These are phyloP conservation scores for fruit fly (Drosophila melanogaster) DNA, from an alignment of 1,140 invertebrate genomes.

Conservation along the genomic window Release_6_plus_ISO1_MT NC_004354.4:2572501-2573000, in stretches of 20 bases:
- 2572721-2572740: constrained; percentile 3
- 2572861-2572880: too few relatives aligned
- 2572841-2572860: background rate
- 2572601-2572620: background rate
- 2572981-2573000: constrained; percentile 17
- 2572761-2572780: background rate
- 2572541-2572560: constrained; percentile 31
- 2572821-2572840: background rate
- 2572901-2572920: too few relatives aligned
- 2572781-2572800: constrained; percentile 2
- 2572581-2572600: constrained; percentile 18
- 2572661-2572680: background rate
- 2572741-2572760: constrained; percentile 17
- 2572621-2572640: constrained; percentile 58
- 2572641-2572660: constrained; percentile 31
- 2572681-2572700: background rate
- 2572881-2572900: too few relatives aligned
- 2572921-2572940: background rate
- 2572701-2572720: background rate
- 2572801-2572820: background rate
- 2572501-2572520: constrained; percentile 30
- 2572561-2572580: background rate
- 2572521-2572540: constrained; percentile 32
- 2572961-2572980: background rate
- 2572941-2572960: too few relatives aligned